Evolutionary conservation across 2,113 vertebrate genomes (phyloP).

Genomic region (human): DNA sequence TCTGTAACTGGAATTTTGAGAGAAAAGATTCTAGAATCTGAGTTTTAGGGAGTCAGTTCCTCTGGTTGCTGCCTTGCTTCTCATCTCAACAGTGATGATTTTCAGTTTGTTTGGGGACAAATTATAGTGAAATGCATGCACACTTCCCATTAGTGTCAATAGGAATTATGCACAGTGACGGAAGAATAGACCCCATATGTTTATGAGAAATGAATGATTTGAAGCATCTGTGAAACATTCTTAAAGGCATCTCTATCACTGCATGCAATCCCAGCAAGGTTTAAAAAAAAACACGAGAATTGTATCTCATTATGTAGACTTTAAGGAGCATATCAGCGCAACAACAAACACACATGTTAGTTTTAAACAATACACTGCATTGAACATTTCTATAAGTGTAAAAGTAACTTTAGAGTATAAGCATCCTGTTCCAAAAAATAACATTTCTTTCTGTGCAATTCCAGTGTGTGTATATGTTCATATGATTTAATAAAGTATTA

Average conservation of each 20-base stretch:
- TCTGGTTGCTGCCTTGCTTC: slow-evolving; percentile 61
- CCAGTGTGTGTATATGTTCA: neutral
- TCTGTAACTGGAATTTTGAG: slow-evolving; percentile 41
- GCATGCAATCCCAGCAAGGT: slow-evolving; percentile 66
- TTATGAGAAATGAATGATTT: slow-evolving; percentile 77
- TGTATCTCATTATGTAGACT: slow-evolving; percentile 18
- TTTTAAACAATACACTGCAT: neutral
- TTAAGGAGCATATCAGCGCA: slow-evolving; percentile 28
- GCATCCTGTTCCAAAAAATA: neutral
- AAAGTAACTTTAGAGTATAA: slow-evolving; percentile 38
- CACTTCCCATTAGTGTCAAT: slow-evolving; percentile 79
- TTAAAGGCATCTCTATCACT: slow-evolving; percentile 69
- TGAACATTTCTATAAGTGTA: neutral
- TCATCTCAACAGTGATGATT: slow-evolving; percentile 67
- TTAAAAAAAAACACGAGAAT: neutral
- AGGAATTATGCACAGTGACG: slow-evolving; percentile 72
- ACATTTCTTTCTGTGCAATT: neutral
- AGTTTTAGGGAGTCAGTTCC: slow-evolving; percentile 42
- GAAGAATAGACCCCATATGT: slow-evolving; percentile 79
- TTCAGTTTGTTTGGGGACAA: slow-evolving; percentile 72
- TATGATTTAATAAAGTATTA: neutral
- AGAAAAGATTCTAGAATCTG: slow-evolving; percentile 48
- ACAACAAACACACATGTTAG: neutral
- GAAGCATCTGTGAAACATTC: slow-evolving; percentile 77
- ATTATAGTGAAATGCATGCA: slow-evolving; percentile 73